Percentiles rank a stretch among this genome's conserved stretches.
Evolutionary conservation across 2,113 vertebrate species (phyloP).

Genomic region (Osmerus eperlanus): DNA sequence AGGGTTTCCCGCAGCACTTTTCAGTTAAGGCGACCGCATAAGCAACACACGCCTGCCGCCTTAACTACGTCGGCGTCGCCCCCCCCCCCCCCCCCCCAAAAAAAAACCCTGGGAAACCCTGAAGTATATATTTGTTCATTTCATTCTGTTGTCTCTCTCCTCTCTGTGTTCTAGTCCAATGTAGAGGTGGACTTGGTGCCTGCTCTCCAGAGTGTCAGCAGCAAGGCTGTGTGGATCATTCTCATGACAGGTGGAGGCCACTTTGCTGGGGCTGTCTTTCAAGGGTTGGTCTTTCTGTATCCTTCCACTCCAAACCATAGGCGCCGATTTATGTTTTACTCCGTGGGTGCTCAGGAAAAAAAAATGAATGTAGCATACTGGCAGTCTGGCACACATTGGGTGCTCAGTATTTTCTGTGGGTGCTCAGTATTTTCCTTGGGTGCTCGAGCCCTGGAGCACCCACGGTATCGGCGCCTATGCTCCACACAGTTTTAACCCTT

Average conservation of each 20-base stretch:
- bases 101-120: background rate
- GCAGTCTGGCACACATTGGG: too few relatives aligned
- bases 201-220: conserved; percentile 67
- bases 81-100: too few relatives aligned
- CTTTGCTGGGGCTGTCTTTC: conserved; percentile 91
- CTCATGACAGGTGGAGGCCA: conserved; percentile 95
- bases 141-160: background rate
- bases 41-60: too few relatives aligned
- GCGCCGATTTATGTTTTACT: background rate
- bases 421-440: too few relatives aligned
- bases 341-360: background rate
- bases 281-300: conserved; percentile 74
- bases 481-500: too few relatives aligned
- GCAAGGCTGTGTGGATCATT: conserved; percentile 76
- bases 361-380: too few relatives aligned
- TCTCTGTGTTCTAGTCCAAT: conserved; percentile 35
- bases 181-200: conserved; percentile 56
- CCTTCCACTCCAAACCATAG: background rate
- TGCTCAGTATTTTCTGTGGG: too few relatives aligned
- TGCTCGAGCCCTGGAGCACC: too few relatives aligned
- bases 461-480: too few relatives aligned
- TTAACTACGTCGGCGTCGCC: too few relatives aligned
- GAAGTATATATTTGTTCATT: background rate
- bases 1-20: too few relatives aligned
- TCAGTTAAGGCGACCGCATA: too few relatives aligned